A percentile compares a stretch with the other conserved stretches of the same genome.
phyloP scores from a whole-genome alignment of 2,113 vertebrate species.

The Lucifuga dentata region DNA sequence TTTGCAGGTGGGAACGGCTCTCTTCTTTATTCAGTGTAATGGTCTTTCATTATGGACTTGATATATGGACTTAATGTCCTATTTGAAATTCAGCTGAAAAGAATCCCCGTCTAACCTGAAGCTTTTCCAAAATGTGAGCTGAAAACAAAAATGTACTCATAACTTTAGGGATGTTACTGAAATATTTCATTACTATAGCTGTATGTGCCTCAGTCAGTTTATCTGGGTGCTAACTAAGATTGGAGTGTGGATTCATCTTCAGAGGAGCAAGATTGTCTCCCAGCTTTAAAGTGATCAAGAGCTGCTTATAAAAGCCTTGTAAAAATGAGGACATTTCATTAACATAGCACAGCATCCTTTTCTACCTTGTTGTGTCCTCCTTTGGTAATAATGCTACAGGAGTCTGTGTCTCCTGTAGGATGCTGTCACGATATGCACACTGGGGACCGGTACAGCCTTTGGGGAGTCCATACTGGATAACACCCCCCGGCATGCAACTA shows the following conservation, averaged over 20 bases:
- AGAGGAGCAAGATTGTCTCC: too few relatives aligned
- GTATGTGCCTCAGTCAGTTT: background rate
- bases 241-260: too few relatives aligned
- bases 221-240: conserved; percentile 34
- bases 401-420: conserved; percentile 83
- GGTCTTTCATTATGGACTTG: too few relatives aligned
- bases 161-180: background rate
- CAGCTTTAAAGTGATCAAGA: too few relatives aligned
- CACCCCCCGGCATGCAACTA: conserved; percentile 96
- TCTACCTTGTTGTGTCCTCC: background rate
- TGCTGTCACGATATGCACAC: conserved; percentile 94
- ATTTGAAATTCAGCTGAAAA: conserved; percentile 12
- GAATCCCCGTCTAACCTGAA: background rate
- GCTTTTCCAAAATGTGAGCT: background rate
- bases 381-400: background rate
- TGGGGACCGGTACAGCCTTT: conserved; percentile 96
- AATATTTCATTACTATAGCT: conserved; percentile 11
- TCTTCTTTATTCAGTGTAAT: conserved; percentile 1
- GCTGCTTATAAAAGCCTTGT: too few relatives aligned
- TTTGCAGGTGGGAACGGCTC: background rate
- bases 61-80: background rate
- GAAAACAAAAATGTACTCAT: conserved; percentile 4
- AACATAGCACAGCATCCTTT: conserved; percentile 1
- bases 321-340: too few relatives aligned
- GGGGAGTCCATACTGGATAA: conserved; percentile 98